Base-by-base conservation (phyloP, 2,888 invertebrate species). In the Formica aserva region DNA sequence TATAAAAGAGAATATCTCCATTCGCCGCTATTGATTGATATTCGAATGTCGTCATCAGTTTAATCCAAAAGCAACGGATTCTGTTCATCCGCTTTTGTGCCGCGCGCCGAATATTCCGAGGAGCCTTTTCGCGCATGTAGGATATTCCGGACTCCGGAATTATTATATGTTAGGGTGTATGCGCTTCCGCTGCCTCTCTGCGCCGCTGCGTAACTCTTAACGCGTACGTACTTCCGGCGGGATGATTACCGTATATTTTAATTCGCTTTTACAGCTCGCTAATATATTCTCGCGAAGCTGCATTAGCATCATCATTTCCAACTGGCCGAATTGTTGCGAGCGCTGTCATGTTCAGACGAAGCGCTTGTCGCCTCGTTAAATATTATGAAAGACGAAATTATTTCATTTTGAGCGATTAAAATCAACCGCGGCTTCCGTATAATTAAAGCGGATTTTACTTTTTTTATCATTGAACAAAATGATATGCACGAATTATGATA, bases 291-390 rank as follows among this genome's bases (percentile, higher is more conserved):
- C 26, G 38, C 77, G 60, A 72, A 55, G n/a, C 15, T 41, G 45
- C 60, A 78, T 78, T 78, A 71, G 45, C 26, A 15, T 45, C 60
- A n/a, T 78, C 60, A 60, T 78, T 78, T 78, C 35, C 74, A 72
- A 35, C 45, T 71, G 78, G n/a, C 78, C 74, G 74, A 60, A 45
- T 72, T 78, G 32, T 18, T 26, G n/a, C 18, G 48, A 29, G 26
- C n/a, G 45, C 74, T 60, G 45, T 60, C 78, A 62, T 35, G 45
- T 32, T 60, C 78, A 78, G 74, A 60, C 71, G 22, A 60, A 60
- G 18, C 57, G 38, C 55, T 69, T 41, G 29, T 77, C 32, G 15
- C 29, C 41, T 78, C 22, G 77, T 29, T 60, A 41, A 67, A 8
- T 45, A 57, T 32, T 57, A 69, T 69, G 60, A 22, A 60, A 32